phyloP scores from a whole-genome alignment of 2,113 vertebrate genomes.

The Notiomystis cincta region DNA sequence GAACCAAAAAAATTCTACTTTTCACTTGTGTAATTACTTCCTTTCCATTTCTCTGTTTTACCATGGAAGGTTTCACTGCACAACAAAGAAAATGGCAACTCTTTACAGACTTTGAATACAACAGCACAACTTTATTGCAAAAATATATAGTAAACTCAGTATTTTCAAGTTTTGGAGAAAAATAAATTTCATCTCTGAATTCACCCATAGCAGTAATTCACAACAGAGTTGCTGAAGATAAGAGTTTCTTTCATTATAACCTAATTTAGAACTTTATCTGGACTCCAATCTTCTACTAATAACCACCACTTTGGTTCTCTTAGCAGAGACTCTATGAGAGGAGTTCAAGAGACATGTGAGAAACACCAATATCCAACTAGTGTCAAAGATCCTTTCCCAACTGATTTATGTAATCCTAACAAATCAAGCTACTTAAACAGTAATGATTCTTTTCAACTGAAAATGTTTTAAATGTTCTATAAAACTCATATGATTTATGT shows the following conservation, averaged over 20 bases:
- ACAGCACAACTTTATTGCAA: conserved; percentile 63
- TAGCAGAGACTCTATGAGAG: conserved; percentile 28
- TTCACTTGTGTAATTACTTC: conserved; percentile 15
- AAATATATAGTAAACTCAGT: conserved; percentile 57
- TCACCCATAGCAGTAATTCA: conserved; percentile 49
- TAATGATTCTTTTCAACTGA: conserved; percentile 58
- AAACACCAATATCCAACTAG: conserved; percentile 42
- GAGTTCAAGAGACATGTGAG: conserved; percentile 36
- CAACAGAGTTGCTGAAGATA: conserved; percentile 44
- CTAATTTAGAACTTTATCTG: conserved; percentile 58
- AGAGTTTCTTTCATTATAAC: conserved; percentile 17
- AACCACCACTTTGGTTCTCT: conserved; percentile 52
- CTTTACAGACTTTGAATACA: conserved; percentile 54
- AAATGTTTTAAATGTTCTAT: conserved; percentile 30
- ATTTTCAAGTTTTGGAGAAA: conserved; percentile 52
- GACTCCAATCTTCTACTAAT: conserved; percentile 61
- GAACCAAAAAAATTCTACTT: conserved; percentile 41
- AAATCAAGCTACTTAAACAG: conserved; percentile 75
- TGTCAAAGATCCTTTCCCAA: conserved; percentile 41
- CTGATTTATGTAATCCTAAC: conserved; percentile 61
- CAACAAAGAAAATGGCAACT: conserved; percentile 62
- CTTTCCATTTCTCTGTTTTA: conserved; percentile 47
- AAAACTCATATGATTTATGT: conserved; percentile 32
- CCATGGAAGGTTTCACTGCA: conserved; percentile 35
- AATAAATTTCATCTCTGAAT: conserved; percentile 62